Conservation (phyloP, 2,797 vertebrate genomes). For the Limosa lapponica region DNA sequence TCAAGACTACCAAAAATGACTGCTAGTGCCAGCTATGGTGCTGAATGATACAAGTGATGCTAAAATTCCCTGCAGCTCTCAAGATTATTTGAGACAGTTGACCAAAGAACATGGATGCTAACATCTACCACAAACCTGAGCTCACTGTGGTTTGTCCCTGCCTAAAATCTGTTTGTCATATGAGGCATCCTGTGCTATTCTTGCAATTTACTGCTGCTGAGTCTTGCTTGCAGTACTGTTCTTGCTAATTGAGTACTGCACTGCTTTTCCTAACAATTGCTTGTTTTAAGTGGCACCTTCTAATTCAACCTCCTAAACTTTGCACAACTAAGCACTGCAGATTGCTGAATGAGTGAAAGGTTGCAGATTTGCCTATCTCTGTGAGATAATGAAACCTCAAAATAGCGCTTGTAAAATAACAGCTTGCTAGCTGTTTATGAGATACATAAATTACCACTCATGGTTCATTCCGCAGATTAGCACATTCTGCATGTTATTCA, state of each 20-base stretch:
- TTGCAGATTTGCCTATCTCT: conserved; percentile 46
- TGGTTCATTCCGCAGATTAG: conserved; percentile 32
- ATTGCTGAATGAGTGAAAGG: conserved; percentile 49
- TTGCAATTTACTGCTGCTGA: background rate
- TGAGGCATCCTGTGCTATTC: background rate
- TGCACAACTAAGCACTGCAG: conserved; percentile 3
- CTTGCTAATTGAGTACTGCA: background rate
- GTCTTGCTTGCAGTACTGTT: background rate
- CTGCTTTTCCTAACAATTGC: background rate
- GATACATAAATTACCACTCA: conserved; percentile 60
- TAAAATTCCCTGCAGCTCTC: background rate
- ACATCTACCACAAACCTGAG: background rate
- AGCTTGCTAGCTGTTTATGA: conserved; percentile 27
- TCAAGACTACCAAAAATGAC: background rate
- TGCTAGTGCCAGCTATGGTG: background rate
- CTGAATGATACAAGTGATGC: background rate
- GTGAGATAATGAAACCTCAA: conserved; percentile 42
- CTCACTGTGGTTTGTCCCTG: background rate
- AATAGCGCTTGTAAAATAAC: conserved; percentile 49
- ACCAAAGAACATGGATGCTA: background rate
- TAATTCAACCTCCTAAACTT: background rate
- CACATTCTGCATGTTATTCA: background rate
- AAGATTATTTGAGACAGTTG: background rate
- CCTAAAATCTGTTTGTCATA: background rate
- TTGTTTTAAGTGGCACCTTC: background rate